Evolutionary conservation across 1,140 invertebrate genomes (phyloP).

Genomic region (Laupala kohalensis): DNA sequence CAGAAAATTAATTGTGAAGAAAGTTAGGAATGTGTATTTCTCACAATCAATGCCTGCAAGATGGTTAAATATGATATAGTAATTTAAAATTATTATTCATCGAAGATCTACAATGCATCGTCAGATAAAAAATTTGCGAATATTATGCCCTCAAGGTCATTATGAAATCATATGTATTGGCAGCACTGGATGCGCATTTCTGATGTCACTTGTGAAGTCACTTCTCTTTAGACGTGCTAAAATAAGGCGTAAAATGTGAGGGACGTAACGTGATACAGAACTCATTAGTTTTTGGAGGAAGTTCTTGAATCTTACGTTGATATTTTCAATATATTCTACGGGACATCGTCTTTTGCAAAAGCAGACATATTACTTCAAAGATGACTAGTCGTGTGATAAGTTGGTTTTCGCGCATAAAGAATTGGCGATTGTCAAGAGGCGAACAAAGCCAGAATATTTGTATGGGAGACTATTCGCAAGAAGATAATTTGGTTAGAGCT

Average conservation of each 20-base stretch:
- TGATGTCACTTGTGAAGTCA: not conserved
- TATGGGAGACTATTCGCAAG: not conserved
- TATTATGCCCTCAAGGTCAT: not conserved
- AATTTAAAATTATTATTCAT: not conserved
- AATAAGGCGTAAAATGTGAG: slow-evolving; percentile 11
- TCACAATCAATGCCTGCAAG: not conserved
- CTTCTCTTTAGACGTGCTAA: not conserved
- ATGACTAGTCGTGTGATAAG: slow-evolving; percentile 2
- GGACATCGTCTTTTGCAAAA: not conserved
- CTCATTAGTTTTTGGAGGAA: not conserved
- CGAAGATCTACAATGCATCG: not conserved
- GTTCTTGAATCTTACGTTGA: not conserved
- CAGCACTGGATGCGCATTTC: not conserved
- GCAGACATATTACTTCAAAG: not conserved
- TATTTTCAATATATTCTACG: no score
- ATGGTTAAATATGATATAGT: not conserved
- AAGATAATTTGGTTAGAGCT: slow-evolving; percentile 3
- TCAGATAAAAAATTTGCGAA: not conserved
- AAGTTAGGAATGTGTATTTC: no score
- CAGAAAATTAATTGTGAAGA: no score
- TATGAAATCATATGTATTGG: no score
- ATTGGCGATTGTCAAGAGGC: slow-evolving; percentile 1
- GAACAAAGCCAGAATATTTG: not conserved
- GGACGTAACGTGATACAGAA: not conserved
- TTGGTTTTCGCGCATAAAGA: slow-evolving; percentile 9